Conservation (phyloP, 2,888 invertebrate species). For the Hofmannophila pseudospretella region DNA sequence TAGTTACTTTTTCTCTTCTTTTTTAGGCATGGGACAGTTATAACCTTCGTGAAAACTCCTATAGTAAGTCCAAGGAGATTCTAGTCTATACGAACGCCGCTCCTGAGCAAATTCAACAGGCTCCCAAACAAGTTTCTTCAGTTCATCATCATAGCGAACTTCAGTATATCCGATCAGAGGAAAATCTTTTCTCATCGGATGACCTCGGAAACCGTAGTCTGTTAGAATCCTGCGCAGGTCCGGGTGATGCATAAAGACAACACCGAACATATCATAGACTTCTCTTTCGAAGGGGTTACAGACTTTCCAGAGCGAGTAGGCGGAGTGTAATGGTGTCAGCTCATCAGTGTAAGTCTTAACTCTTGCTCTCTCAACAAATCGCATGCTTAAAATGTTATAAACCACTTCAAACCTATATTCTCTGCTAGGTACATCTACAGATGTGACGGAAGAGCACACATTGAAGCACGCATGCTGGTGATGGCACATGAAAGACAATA, state of each 20-base stretch:
- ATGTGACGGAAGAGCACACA: conserved; percentile 46
- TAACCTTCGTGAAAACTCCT: conserved; percentile 57
- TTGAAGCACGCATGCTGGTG: conserved; percentile 63
- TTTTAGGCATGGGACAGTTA: conserved; percentile 27
- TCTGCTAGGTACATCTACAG: conserved; percentile 60
- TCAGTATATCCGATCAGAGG: conserved; percentile 62
- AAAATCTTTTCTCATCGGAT: conserved; percentile 66
- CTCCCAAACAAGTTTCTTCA: conserved; percentile 65
- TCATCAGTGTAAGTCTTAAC: conserved; percentile 67
- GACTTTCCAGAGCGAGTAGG: conserved; percentile 39
- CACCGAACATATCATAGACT: conserved; percentile 63
- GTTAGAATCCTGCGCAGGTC: conserved; percentile 62
- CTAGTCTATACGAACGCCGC: conserved; percentile 40
- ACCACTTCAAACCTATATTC: conserved; percentile 55
- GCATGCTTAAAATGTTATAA: conserved; percentile 48
- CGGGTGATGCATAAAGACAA: conserved; percentile 61
- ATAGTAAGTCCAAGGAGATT: conserved; percentile 60
- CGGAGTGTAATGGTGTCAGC: conserved; percentile 56
- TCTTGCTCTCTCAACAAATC: conserved; percentile 40
- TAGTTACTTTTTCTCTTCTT: conserved; percentile 15
- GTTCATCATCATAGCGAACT: conserved; percentile 62
- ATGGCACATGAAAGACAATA: conserved; percentile 47
- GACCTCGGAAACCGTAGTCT: conserved; percentile 64
- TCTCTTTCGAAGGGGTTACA: conserved; percentile 55
- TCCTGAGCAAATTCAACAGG: conserved; percentile 63